Evolutionary conservation across 2,888 invertebrate species (phyloP), one percentile per base, ranked within the genome.

Genomic region (Parelbella ahira): DNA sequence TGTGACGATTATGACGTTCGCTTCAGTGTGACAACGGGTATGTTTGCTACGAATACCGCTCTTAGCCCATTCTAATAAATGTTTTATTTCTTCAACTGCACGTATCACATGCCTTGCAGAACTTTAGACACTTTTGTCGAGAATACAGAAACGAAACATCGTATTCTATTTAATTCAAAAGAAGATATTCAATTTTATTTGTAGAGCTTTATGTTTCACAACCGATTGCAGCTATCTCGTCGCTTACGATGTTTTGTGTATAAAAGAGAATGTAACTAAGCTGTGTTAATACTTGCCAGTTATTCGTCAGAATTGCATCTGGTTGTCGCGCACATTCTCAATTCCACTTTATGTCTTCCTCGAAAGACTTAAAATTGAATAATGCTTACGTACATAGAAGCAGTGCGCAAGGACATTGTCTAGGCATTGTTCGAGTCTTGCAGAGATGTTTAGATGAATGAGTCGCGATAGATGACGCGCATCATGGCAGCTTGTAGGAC

Each of bases 1-100:
- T 75, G 64, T 77, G 73, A 76, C 69, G 74, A 78, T 79, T 82
- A 72, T 81, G 70, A 73, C 71, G 65, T 66, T 58, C 63, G 64
- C 60, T 68, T 63, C 65, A 50, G 61, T 66, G 61, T 58, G 55
- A 67, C 63, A 66, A 34, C 41, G 49, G 44, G 37, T 42, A 24
- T 46, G 47, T 48, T 38, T 63, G 54, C 60, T 21, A 45, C 44
- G 51, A 29, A 45, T 44, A 48, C 50, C 54, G 44, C 62, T 60
- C 70, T 65, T 72, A 73, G 8, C 5, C 28, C 45, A 54, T 67
- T 62, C 51, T 53, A 23, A 50, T 72, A 78, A 58, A 65, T 50
- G 51, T 59, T 57, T 60, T 21, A 64, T 73, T 78, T 76, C 44
- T 62, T 60, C 65, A 64, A 64, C 55, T 39, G 48, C 37, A 47